These are phyloP conservation scores for Drosophila anomelani DNA, from an alignment of 2,888 invertebrate genomes.

Conservation along the genomic window DNA sequence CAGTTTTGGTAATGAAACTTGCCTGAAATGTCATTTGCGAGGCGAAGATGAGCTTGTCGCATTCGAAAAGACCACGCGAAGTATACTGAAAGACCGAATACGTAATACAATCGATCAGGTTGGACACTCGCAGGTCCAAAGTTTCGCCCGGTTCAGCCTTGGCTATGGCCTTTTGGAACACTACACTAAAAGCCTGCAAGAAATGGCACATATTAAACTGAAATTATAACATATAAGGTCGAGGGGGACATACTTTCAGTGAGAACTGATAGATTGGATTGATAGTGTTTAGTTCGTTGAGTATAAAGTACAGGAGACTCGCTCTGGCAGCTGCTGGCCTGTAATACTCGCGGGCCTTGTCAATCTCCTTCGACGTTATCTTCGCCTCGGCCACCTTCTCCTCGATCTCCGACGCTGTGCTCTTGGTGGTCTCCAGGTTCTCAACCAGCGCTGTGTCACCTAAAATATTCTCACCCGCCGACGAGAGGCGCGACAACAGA, in stretches of 20 bases:
- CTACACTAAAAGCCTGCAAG: constrained; percentile 96
- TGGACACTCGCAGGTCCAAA: constrained; percentile 91
- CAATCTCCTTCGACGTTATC: constrained; percentile 95
- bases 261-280: constrained; percentile 99
- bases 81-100: constrained; percentile 98
- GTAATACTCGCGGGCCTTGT: constrained; percentile 95
- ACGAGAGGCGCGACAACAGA: constrained; percentile 93
- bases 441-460: constrained; percentile 98
- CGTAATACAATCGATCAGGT: constrained; percentile 97
- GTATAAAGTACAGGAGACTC: constrained; percentile 96
- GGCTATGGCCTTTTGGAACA: constrained; percentile 97
- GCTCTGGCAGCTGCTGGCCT: constrained; percentile 93
- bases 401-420: constrained; percentile 98
- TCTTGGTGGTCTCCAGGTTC: constrained; percentile 97
- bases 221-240: too few species aligned
- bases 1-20: constrained; percentile 2
- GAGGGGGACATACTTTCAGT: constrained; percentile 88
- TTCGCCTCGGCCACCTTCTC: constrained; percentile 96
- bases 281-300: constrained; percentile 97
- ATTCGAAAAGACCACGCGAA: constrained; percentile 96
- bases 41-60: constrained; percentile 97
- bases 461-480: constrained; percentile 96
- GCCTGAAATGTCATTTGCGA: constrained; percentile 98
- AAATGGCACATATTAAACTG: too few species aligned
- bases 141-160: constrained; percentile 93